Evolutionary conservation across 2,113 vertebrate genomes (phyloP).

Genomic region (Globicephala melas): DNA sequence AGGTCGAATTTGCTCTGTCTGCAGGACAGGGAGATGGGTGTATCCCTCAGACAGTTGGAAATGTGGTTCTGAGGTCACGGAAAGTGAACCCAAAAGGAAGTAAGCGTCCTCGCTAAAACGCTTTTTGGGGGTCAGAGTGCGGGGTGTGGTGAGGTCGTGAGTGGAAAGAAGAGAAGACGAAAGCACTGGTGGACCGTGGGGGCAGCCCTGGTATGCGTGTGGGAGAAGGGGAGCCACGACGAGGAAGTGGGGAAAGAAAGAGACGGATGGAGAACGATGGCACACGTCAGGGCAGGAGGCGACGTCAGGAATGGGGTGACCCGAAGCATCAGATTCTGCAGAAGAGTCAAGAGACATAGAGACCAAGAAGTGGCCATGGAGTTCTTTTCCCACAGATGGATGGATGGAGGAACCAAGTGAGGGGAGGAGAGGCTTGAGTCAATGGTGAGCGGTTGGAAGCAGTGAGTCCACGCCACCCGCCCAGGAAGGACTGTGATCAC

Average conservation of each 20-base stretch:
- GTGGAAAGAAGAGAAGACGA: neutral
- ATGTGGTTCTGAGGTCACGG: neutral
- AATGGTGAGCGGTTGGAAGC: neutral
- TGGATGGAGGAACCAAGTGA: neutral
- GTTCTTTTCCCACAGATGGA: neutral
- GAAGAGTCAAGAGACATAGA: neutral
- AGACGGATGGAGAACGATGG: neutral
- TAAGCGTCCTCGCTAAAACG: neutral
- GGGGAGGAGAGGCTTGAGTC: neutral
- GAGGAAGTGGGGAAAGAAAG: neutral
- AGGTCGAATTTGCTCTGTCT: neutral
- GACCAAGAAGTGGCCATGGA: neutral
- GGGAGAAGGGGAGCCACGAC: neutral
- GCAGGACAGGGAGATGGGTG: neutral
- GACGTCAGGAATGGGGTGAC: neutral
- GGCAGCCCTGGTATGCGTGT: neutral
- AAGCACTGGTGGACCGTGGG: neutral
- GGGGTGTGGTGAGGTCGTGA: neutral
- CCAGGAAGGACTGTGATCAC: neutral
- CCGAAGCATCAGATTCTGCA: neutral
- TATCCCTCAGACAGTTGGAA: neutral
- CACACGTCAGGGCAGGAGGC: neutral
- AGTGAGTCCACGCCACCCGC: neutral
- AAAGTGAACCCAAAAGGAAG: neutral
- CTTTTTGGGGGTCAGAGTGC: neutral